Evolutionary conservation across 2,888 invertebrate species (phyloP), one percentile per base, ranked within the genome.

Genomic region (Autographa pulchrina): DNA sequence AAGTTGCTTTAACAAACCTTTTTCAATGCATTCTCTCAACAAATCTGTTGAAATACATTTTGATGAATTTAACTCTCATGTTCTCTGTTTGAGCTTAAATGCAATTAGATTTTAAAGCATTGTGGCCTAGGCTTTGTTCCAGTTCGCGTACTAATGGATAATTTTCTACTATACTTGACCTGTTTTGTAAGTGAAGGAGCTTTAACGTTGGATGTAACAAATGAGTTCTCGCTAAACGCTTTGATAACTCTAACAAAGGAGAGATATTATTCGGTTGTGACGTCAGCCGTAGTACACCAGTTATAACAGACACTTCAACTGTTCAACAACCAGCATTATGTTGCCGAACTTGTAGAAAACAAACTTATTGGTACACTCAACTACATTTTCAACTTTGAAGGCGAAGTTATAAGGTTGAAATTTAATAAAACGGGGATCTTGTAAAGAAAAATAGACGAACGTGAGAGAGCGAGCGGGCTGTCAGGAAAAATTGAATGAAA

Each of bases 401-500:
- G 5, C 20, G 8, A 16, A 1, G 11, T 0, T 0, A 63, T 78
- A 78, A 65, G 63, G 75, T 72, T 61, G 41, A 61, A 25, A 59
- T 72, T 82, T 18, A 58, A 62, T 66, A 66, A 65, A 14, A 48
- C 20, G 16, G 48, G 16, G 35, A 6, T 52, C 59, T 48, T 54
- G 59, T 2, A 62, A 62, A 65, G 25, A 52, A 65, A 74, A 68
- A 65, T 62, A 62, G 25, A 41, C 56, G 61, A 70, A 60, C 43
- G 62, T 31, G 56, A 58, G 65, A 52, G 61, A 75, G 54, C 56
- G 77, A 80, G 82, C 72, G 79, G 69, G 64, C 75, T 80, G 86
- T 80, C 82, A 77, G 75, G 79, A 86, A 86, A 88, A 88, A 88
- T 88, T 78, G 83, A 87, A 88, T 85, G 84, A 87, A 85, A 89